A percentile compares a stretch with the other conserved stretches of the same genome.
Evolutionary conservation across 2,888 invertebrate species (phyloP).

Genomic region (Apomyelois bistriatella): DNA sequence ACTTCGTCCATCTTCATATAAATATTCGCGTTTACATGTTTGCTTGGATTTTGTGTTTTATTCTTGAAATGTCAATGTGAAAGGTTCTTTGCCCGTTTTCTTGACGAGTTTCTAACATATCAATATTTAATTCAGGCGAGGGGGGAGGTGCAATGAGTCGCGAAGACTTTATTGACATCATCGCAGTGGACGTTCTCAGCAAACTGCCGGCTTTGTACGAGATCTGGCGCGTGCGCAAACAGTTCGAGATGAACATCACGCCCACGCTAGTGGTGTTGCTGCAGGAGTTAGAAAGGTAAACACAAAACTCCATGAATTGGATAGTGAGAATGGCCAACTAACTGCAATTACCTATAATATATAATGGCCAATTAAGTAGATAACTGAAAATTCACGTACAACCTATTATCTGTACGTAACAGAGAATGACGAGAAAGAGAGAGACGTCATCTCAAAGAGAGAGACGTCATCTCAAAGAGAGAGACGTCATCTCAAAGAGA

Average conservation of each 20-base stretch:
- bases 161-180: slow-evolving; percentile 90
- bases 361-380: too few relatives aligned
- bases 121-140: slow-evolving; percentile 76
- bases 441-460: too few relatives aligned
- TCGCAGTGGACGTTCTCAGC: slow-evolving; percentile 87
- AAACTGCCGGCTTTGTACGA: slow-evolving; percentile 90
- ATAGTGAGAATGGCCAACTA: too few relatives aligned
- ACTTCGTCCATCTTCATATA: too few relatives aligned
- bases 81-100: background rate
- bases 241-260: slow-evolving; percentile 88
- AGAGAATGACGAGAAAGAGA: too few relatives aligned
- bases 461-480: too few relatives aligned
- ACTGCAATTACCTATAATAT: too few relatives aligned
- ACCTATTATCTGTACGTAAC: too few relatives aligned
- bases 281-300: slow-evolving; percentile 90
- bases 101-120: background rate
- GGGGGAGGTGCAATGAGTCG: slow-evolving; percentile 86
- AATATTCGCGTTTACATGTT: too few relatives aligned
- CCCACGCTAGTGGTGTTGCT: slow-evolving; percentile 92
- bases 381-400: too few relatives aligned
- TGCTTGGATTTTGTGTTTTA: too few relatives aligned
- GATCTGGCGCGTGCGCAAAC: slow-evolving; percentile 88
- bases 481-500: too few relatives aligned
- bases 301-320: background rate
- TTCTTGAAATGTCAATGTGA: background rate